These are phyloP conservation scores for Dryobotodes eremita DNA, from an alignment of 2,888 invertebrate species.

Conservation along the genomic window DNA sequence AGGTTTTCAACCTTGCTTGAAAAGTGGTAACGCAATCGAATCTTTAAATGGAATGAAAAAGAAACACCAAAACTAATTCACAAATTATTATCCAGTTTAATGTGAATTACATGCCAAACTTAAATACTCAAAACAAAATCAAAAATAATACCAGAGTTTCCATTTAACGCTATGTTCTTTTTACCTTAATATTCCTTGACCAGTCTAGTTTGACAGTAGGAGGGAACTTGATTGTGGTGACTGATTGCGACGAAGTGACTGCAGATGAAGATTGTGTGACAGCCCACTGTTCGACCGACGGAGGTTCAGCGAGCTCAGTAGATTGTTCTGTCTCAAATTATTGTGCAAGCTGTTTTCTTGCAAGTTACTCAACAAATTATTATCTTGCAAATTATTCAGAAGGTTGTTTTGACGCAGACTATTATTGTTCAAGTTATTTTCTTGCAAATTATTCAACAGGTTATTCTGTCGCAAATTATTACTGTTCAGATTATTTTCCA, in stretches of 20 bases:
- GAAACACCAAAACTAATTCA: conserved; percentile 14
- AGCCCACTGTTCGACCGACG: background rate
- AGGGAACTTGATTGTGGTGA: background rate
- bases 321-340: background rate
- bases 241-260: background rate
- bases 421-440: background rate
- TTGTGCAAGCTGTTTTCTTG: background rate
- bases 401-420: background rate
- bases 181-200: too few relatives aligned
- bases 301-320: background rate
- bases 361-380: background rate
- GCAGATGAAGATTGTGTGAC: rapidly evolving
- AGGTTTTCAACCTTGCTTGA: background rate
- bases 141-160: conserved; percentile 13
- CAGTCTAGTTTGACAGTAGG: background rate
- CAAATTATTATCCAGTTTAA: conserved; percentile 21
- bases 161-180: conserved; percentile 1
- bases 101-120: conserved; percentile 22
- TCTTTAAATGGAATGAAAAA: background rate
- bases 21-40: background rate
- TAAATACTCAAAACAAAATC: background rate
- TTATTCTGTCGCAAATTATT: background rate
- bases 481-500: background rate
- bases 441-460: background rate
- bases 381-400: background rate